These are phyloP conservation scores for Gadopsis marmoratus DNA, from an alignment of 2,797 vertebrate species.

Conservation along the genomic window DNA sequence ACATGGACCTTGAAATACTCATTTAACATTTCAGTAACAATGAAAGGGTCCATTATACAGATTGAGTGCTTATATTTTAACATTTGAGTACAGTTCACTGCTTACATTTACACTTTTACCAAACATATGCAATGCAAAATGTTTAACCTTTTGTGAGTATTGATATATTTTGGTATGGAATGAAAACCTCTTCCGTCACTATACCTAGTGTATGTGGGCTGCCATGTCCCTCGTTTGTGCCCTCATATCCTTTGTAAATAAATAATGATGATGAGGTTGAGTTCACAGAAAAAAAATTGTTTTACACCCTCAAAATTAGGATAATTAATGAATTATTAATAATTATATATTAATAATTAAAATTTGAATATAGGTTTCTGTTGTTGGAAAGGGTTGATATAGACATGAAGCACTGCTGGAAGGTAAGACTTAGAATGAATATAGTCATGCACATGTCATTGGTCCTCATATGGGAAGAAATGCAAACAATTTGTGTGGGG, in stretches of 20 bases:
- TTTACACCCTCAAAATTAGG: neutral
- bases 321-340: neutral
- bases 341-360: too few relatives aligned
- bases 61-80: neutral
- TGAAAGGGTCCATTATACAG: neutral
- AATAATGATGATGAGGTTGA: neutral
- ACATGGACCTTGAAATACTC: neutral
- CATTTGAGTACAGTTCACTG: neutral
- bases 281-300: neutral
- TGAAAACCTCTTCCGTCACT: neutral
- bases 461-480: neutral
- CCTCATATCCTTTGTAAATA: neutral
- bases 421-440: neutral
- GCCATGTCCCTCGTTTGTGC: neutral
- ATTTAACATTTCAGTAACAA: neutral
- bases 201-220: neutral
- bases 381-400: neutral
- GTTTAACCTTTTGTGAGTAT: neutral
- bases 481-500: slow-evolving; percentile 13
- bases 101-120: neutral
- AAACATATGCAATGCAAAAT: neutral
- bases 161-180: neutral
- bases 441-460: neutral
- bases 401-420: neutral
- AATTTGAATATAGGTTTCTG: neutral